phyloP scores from a whole-genome alignment of 2,113 vertebrate species.

The Tetraodon nigroviridis region DNA sequence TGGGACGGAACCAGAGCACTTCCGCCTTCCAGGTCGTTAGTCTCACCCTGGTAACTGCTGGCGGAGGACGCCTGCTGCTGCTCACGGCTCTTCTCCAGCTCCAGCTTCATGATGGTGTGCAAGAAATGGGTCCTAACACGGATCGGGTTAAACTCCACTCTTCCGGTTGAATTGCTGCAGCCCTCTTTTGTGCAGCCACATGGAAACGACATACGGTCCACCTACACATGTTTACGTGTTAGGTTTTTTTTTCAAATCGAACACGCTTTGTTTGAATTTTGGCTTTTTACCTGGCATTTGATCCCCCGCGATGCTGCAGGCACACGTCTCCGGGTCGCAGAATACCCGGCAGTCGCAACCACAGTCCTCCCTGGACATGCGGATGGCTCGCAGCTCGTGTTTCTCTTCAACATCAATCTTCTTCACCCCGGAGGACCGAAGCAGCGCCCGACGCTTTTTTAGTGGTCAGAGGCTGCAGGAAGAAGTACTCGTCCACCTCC shows the following conservation, averaged over 20 bases:
- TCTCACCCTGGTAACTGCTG: conserved; percentile 83
- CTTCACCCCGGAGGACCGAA: conserved; percentile 92
- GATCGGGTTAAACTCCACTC: conserved; percentile 98
- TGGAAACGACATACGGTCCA: conserved; percentile 98
- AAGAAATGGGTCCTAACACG: conserved; percentile 99
- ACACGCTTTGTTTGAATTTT: no score
- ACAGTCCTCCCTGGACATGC: conserved; percentile 93
- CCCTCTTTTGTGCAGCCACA: conserved; percentile 98
- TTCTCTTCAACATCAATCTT: conserved; percentile 98
- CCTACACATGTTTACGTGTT: conserved; percentile 68
- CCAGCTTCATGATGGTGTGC: conserved; percentile 99
- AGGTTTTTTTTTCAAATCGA: conserved; percentile 1
- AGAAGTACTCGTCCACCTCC: conserved; percentile 98
- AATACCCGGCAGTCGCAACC: conserved; percentile 95
- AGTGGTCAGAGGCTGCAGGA: conserved; percentile 93
- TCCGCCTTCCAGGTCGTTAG: conserved; percentile 74
- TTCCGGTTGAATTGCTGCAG: conserved; percentile 93
- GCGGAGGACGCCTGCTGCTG: conserved; percentile 80
- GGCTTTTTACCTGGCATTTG: conserved; percentile 89
- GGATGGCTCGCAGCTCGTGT: conserved; percentile 91
- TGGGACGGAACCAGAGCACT: conserved; percentile 78
- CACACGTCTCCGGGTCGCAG: conserved; percentile 96
- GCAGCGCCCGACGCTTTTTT: conserved; percentile 91
- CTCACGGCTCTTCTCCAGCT: conserved; percentile 94
- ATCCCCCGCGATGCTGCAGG: conserved; percentile 96